Percentiles rank a stretch among this genome's conserved stretches.
Conservation (phyloP, 2,888 invertebrate species). For the Eilema depressum region DNA sequence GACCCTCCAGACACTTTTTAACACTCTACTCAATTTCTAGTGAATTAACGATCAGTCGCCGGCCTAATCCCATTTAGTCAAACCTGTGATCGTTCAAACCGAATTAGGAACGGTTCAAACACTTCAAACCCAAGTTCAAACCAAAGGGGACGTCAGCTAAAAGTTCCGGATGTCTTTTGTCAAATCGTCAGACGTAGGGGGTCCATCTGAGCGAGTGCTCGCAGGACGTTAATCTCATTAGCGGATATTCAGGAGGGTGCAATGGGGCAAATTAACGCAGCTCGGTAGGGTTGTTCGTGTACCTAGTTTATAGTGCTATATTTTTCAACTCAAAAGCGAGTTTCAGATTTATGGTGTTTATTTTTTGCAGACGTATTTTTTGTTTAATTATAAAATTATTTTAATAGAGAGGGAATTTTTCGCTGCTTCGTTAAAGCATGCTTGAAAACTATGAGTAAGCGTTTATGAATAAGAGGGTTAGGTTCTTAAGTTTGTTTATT, state of each 20-base stretch:
- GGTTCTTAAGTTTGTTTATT: background rate
- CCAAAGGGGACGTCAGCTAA: constrained; percentile 16
- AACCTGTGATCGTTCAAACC: constrained; percentile 20
- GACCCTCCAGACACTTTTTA: background rate
- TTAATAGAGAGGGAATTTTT: background rate
- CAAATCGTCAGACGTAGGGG: constrained; percentile 59
- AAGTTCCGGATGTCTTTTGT: constrained; percentile 58
- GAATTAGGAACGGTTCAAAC: constrained; percentile 15
- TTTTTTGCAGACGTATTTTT: constrained; percentile 6
- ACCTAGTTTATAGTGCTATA: constrained; percentile 19
- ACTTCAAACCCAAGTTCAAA: constrained; percentile 6
- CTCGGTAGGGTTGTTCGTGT: constrained; percentile 39
- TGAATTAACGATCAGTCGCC: constrained; percentile 27
- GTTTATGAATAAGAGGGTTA: background rate
- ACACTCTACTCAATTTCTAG: constrained; percentile 21
- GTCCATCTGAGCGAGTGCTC: constrained; percentile 63
- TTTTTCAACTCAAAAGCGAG: constrained; percentile 3
- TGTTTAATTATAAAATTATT: background rate
- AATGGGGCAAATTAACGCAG: constrained; percentile 61
- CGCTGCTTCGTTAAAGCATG: background rate
- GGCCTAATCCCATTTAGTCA: constrained; percentile 46
- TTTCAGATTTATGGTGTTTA: constrained; percentile 22
- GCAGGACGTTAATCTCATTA: constrained; percentile 67
- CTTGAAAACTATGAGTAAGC: background rate
- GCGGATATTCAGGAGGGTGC: constrained; percentile 60